Conservation (phyloP, 2,888 invertebrate genomes). For the Corbicula japonica region DNA sequence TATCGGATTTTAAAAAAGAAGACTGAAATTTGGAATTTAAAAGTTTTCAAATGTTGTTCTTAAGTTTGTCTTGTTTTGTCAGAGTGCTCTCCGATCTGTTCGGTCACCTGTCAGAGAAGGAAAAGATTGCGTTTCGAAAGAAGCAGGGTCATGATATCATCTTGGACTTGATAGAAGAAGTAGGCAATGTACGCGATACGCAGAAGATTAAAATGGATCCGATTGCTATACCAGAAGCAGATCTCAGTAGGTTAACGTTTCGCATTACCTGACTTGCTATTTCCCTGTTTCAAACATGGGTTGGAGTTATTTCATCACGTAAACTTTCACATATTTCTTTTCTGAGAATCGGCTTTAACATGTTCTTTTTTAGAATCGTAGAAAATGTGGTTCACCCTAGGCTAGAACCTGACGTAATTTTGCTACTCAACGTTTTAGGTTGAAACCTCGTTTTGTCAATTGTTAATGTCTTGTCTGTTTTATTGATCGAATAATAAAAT, state of each 20-base stretch:
- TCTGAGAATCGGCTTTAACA: too few relatives aligned
- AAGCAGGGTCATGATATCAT: conserved; percentile 56
- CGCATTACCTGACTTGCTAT: neutral
- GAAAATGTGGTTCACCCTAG: too few relatives aligned
- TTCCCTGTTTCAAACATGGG: neutral
- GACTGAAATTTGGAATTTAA: neutral
- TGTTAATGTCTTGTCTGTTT: too few relatives aligned
- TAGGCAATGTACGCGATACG: conserved; percentile 30
- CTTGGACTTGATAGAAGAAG: conserved; percentile 54
- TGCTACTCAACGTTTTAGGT: too few relatives aligned
- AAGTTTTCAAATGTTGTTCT: neutral
- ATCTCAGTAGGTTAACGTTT: conserved; percentile 70
- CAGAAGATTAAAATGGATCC: conserved; percentile 68
- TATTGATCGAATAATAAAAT: too few relatives aligned
- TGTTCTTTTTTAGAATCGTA: too few relatives aligned
- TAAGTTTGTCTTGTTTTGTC: neutral
- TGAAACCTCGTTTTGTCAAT: too few relatives aligned
- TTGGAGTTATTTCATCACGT: too few relatives aligned
- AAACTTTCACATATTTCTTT: too few relatives aligned
- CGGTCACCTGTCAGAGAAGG: conserved; percentile 50
- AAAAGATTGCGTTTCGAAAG: conserved; percentile 46
- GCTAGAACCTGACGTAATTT: too few relatives aligned
- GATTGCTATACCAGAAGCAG: conserved; percentile 75
- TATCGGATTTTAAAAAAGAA: too few relatives aligned
- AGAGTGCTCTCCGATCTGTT: conserved; percentile 46